Percentiles rank a stretch among this genome's conserved stretches.
phyloP scores from a whole-genome alignment of 2,888 invertebrate species.

The Bruchidius siliquastri region DNA sequence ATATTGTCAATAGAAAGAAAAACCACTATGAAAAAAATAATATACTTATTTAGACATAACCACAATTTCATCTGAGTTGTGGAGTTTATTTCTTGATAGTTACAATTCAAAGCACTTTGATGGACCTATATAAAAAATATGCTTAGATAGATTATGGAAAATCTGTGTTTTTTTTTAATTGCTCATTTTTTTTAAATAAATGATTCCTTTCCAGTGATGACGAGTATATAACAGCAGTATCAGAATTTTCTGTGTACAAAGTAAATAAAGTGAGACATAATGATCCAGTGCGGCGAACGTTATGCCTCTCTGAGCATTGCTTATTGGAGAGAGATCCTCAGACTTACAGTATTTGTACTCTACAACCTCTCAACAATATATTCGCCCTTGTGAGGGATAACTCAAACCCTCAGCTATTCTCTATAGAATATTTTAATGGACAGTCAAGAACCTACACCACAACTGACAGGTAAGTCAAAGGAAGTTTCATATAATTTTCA shows the following conservation, averaged over 20 bases:
- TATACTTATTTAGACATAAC: too few relatives aligned
- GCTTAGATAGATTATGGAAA: too few relatives aligned
- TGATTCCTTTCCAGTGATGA: conserved; percentile 64
- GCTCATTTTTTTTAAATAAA: background rate
- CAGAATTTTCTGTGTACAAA: conserved; percentile 96
- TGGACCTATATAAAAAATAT: too few relatives aligned
- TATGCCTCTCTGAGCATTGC: conserved; percentile 94
- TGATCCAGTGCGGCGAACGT: conserved; percentile 80
- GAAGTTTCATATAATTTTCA: background rate
- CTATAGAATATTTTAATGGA: conserved; percentile 91
- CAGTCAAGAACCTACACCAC: conserved; percentile 83
- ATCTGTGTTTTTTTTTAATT: too few relatives aligned
- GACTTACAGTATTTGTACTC: conserved; percentile 89
- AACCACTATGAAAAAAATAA: too few relatives aligned
- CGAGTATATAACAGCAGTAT: conserved; percentile 91
- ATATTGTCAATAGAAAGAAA: too few relatives aligned
- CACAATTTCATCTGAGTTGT: too few relatives aligned
- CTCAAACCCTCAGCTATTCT: conserved; percentile 88
- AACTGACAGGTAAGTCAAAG: conserved; percentile 69
- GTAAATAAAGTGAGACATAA: conserved; percentile 72
- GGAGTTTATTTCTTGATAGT: too few relatives aligned
- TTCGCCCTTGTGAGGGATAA: conserved; percentile 88
- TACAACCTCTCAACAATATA: conserved; percentile 76
- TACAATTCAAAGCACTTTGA: too few relatives aligned
- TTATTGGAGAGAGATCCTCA: conserved; percentile 94